Conservation (phyloP, 2,113 vertebrate genomes). For the Anas platyrhynchos region DNA sequence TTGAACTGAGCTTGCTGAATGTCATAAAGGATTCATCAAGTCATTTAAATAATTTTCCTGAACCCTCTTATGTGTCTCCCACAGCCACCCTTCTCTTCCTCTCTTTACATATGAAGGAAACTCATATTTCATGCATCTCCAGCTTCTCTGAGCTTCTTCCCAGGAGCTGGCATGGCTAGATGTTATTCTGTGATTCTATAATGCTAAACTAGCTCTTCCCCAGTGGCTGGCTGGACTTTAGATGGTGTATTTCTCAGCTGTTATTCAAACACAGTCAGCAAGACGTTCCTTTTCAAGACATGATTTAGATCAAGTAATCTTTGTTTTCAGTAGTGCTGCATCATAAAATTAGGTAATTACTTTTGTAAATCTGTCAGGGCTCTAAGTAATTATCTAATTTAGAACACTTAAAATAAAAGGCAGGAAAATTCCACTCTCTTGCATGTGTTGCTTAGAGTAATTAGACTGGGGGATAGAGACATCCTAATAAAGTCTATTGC, state of each 20-base stretch:
- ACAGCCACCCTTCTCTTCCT: neutral
- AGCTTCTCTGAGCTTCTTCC: neutral
- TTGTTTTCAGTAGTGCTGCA: neutral
- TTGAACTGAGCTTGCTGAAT: neutral
- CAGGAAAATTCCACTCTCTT: neutral
- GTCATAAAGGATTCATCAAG: neutral
- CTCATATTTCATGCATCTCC: neutral
- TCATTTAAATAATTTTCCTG: neutral
- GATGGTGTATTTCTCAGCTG: neutral
- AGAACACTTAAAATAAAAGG: slow-evolving; percentile 40
- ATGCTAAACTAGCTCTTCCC: neutral
- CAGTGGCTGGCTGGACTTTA: neutral
- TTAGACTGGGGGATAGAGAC: neutral
- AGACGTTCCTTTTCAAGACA: neutral
- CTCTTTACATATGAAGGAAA: neutral
- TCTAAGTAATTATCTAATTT: slow-evolving; percentile 39
- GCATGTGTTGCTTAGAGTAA: neutral
- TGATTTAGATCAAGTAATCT: slow-evolving; percentile 17
- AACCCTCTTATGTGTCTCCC: neutral
- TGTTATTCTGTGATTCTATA: neutral
- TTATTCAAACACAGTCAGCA: neutral
- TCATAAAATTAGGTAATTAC: slow-evolving; percentile 57
- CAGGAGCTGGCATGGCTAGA: neutral
- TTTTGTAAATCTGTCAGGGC: slow-evolving; percentile 48
- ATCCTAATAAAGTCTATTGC: neutral